Evolutionary conservation across 2,797 vertebrate species (phyloP).

Genomic region (Halcyon leucocephala): DNA sequence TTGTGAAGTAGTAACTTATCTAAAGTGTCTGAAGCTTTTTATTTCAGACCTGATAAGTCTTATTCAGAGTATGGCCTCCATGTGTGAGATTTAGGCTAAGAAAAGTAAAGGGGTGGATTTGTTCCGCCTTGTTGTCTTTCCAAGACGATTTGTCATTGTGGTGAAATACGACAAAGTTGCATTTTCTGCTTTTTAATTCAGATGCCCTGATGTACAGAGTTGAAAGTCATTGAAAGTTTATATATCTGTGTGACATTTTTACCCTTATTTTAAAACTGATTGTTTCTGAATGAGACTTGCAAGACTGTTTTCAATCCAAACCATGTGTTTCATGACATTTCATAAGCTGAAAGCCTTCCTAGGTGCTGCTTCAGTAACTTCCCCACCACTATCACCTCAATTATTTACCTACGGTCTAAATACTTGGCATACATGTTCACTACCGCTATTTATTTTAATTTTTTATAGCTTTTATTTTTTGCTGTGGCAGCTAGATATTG

Average conservation of each 20-base stretch:
- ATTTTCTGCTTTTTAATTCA: not conserved
- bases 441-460: not conserved
- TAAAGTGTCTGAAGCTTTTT: not conserved
- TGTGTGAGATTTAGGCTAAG: not conserved
- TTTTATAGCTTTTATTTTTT: not conserved
- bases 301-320: not conserved
- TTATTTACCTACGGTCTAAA: not conserved
- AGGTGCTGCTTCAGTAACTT: not conserved
- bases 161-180: not conserved
- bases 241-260: not conserved
- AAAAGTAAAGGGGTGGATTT: not conserved
- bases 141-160: not conserved
- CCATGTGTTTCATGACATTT: not conserved
- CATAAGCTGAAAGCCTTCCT: not conserved
- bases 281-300: not conserved
- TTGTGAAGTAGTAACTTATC: not conserved
- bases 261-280: not conserved
- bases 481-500: not conserved
- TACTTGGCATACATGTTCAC: not conserved
- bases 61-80: not conserved
- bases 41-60: not conserved
- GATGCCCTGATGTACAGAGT: not conserved
- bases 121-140: not conserved
- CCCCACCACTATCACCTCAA: not conserved
- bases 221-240: not conserved